Evolutionary conservation across 2,797 vertebrate species (phyloP).

Genomic region (Typhlichthys subterraneus): DNA sequence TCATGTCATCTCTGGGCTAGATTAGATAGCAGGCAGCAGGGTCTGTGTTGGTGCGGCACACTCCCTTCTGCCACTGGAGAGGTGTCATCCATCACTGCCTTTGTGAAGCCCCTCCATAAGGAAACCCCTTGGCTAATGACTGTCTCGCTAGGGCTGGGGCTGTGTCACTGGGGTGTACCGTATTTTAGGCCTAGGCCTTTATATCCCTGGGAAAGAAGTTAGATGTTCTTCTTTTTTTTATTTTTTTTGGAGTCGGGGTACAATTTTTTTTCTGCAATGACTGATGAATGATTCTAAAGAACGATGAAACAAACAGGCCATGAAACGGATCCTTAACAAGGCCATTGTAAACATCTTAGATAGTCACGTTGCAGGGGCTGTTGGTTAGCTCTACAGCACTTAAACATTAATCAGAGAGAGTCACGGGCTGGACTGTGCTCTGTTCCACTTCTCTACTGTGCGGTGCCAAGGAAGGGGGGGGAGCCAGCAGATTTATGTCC

Average conservation of each 20-base stretch:
- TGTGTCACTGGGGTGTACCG: conserved; percentile 19
- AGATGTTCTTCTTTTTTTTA: conserved; percentile 15
- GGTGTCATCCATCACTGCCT: conserved; percentile 72
- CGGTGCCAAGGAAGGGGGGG: conserved; percentile 57
- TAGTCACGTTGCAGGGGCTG: conserved; percentile 12
- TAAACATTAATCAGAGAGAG: conserved; percentile 49
- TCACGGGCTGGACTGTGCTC: conserved; percentile 54
- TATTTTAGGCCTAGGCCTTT: conserved; percentile 6
- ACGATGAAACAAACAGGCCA: conserved; percentile 10
- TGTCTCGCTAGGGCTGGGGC: conserved; percentile 42
- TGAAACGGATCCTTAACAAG: not conserved
- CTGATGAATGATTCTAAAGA: conserved; percentile 7
- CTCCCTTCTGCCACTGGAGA: conserved; percentile 63
- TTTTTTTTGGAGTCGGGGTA: conserved; percentile 19
- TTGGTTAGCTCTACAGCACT: conserved; percentile 33
- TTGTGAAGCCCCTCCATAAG: conserved; percentile 45
- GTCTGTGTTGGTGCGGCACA: conserved; percentile 49
- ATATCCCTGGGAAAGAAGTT: conserved; percentile 14
- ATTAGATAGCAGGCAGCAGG: conserved; percentile 59
- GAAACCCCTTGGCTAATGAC: conserved; percentile 59
- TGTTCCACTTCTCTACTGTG: conserved; percentile 57
- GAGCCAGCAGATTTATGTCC: conserved; percentile 73
- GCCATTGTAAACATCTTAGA: conserved; percentile 1
- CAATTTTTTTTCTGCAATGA: not conserved
- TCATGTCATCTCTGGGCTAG: conserved; percentile 59